Conservation (phyloP, 2,888 invertebrate genomes). For the Apamea sordens region DNA sequence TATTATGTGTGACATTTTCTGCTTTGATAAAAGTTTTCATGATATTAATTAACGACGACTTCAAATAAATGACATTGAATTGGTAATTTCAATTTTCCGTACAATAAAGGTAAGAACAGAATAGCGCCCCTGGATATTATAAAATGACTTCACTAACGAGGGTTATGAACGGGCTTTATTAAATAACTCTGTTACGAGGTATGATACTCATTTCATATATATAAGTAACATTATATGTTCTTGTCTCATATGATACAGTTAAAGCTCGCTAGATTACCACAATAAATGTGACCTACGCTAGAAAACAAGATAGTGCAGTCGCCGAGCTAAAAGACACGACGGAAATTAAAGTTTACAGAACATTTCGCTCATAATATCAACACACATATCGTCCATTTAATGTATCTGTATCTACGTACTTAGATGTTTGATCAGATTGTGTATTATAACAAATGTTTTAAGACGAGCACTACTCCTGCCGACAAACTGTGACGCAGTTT, state of each 20-base stretch:
- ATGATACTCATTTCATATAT: constrained; percentile 18
- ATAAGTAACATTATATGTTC: constrained; percentile 6
- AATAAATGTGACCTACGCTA: constrained; percentile 33
- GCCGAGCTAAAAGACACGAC: constrained; percentile 24
- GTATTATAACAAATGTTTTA: no score
- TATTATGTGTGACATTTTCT: constrained; percentile 5
- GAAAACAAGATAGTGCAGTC: constrained; percentile 38
- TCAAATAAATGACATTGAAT: not conserved
- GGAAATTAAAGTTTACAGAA: constrained; percentile 55
- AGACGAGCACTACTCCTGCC: no score
- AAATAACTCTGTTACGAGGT: constrained; percentile 28
- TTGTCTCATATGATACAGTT: constrained; percentile 14
- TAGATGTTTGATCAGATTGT: no score
- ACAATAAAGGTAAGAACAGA: not conserved
- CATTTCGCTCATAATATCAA: constrained; percentile 9
- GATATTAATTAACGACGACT: not conserved
- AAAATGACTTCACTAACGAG: constrained; percentile 6
- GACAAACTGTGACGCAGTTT: no score
- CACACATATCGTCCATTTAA: not conserved
- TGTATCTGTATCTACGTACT: no score
- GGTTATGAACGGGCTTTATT: constrained; percentile 3
- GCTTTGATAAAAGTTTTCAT: not conserved
- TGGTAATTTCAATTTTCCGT: not conserved
- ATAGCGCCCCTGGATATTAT: not conserved
- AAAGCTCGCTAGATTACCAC: constrained; percentile 20